Evolutionary conservation across 2,797 vertebrate genomes (phyloP).

Genomic region (Malacoraja senta): DNA sequence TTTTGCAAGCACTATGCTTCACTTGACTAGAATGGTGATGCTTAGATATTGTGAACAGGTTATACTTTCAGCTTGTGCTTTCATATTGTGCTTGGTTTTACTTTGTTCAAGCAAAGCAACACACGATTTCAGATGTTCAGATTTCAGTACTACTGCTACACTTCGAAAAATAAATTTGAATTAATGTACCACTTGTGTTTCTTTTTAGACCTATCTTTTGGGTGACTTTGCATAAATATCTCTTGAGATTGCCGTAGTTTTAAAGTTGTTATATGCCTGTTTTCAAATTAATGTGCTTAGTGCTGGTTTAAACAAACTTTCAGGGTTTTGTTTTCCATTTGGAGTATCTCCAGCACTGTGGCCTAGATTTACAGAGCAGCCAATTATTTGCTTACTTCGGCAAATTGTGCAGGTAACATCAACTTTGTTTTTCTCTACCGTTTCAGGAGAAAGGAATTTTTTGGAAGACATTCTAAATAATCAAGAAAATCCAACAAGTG

Average conservation of each 20-base stretch:
- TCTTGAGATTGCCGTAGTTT: neutral
- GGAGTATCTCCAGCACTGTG: neutral
- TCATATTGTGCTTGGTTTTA: neutral
- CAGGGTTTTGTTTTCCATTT: neutral
- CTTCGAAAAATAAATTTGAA: neutral
- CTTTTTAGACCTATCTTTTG: neutral
- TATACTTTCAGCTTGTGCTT: neutral
- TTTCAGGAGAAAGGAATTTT: constrained; percentile 56
- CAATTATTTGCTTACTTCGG: constrained; percentile 1
- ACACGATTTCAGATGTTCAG: neutral
- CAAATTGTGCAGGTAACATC: neutral
- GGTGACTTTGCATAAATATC: neutral
- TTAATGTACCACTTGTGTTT: neutral
- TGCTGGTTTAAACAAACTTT: neutral
- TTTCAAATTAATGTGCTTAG: neutral
- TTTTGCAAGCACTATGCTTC: neutral
- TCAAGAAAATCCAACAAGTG: constrained; percentile 50
- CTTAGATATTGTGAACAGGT: neutral
- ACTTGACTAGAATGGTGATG: neutral
- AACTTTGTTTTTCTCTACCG: constrained; percentile 38
- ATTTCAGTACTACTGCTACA: neutral
- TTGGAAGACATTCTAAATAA: constrained; percentile 56
- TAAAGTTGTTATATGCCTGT: neutral
- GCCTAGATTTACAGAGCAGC: neutral
- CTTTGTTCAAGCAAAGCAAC: neutral